These are phyloP conservation scores for Crotalus tigris DNA, from an alignment of 2,113 vertebrate species.

Conservation along the genomic window DNA sequence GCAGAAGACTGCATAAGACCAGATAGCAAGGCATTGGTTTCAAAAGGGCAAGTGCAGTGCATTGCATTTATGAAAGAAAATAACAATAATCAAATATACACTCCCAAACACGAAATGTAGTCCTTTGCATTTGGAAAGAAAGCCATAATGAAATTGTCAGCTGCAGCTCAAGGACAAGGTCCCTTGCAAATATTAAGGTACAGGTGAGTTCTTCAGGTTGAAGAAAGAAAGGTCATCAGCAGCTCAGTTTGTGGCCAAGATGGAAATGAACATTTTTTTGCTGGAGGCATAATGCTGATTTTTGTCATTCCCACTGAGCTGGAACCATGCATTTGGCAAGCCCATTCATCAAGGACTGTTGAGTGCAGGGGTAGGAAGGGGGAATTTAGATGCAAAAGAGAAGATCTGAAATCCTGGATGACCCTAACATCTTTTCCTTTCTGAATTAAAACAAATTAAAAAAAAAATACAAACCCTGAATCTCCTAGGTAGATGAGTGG, in stretches of 20 bases:
- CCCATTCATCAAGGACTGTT: conserved; percentile 42
- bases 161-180: background rate
- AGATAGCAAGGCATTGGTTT: background rate
- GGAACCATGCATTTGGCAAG: conserved; percentile 44
- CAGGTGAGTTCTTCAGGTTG: conserved; percentile 36
- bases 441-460: background rate
- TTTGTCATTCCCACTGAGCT: conserved; percentile 47
- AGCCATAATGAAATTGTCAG: conserved; percentile 18
- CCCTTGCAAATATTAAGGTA: conserved; percentile 6
- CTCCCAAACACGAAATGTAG: background rate
- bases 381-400: background rate
- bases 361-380: background rate
- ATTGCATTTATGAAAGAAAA: background rate
- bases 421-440: background rate
- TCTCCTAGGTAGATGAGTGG: background rate
- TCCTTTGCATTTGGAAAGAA: conserved; percentile 13
- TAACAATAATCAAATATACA: background rate
- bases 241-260: conserved; percentile 47
- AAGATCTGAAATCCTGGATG: background rate
- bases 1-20: background rate
- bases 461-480: background rate
- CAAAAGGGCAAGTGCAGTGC: background rate
- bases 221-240: conserved; percentile 50
- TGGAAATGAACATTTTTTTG: conserved; percentile 39
- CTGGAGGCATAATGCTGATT: conserved; percentile 34